Percentiles rank a stretch among this genome's conserved stretches.
Evolutionary conservation across 2,113 vertebrate species (phyloP).

Genomic region (Vulpes ferrilata): DNA sequence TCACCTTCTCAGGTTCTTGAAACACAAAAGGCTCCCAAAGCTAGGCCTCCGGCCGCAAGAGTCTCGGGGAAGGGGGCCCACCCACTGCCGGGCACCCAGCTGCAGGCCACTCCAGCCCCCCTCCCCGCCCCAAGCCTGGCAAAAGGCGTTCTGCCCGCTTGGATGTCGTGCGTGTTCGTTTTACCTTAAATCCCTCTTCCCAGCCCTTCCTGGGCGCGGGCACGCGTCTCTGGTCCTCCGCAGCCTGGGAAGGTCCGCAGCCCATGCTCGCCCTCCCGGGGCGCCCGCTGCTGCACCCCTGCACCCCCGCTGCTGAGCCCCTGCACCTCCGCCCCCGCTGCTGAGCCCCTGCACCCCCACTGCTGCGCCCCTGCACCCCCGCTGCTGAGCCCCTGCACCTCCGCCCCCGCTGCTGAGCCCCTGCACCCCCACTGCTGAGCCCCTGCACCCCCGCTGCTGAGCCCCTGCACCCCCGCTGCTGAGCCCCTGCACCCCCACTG

Average conservation of each 20-base stretch:
- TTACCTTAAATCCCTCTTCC: constrained; percentile 78
- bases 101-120: background rate
- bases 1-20: background rate
- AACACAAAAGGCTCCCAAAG: background rate
- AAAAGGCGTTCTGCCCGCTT: no score
- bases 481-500: no score
- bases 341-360: background rate
- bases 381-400: constrained; percentile 76
- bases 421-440: no score
- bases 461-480: no score
- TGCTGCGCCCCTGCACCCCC: no score
- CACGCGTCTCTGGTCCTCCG: background rate
- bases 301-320: no score
- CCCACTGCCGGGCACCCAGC: rapidly evolving
- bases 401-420: background rate
- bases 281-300: background rate
- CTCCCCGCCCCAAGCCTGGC: background rate
- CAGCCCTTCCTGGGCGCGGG: constrained; percentile 67
- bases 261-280: constrained; percentile 60
- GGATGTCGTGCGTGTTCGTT: background rate
- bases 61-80: background rate
- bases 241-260: constrained; percentile 73
- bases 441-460: no score
- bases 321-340: no score
- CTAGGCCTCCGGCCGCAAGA: rapidly evolving